Percentiles rank a stretch among this genome's conserved stretches.
Conservation (phyloP, 2,888 invertebrate genomes). For the Carpatolechia fugitivella region DNA sequence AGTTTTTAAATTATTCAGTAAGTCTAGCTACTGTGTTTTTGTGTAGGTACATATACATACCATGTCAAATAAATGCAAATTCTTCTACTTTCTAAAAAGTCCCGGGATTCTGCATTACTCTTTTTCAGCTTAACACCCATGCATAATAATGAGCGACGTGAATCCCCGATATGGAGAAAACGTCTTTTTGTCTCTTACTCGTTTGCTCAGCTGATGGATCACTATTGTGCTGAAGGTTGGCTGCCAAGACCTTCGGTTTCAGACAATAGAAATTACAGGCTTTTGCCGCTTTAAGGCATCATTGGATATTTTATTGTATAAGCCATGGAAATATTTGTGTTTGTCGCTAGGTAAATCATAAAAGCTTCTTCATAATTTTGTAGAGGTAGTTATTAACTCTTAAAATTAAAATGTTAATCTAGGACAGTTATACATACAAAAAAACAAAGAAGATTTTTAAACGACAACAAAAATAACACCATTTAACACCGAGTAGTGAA, state of each 20-base stretch:
- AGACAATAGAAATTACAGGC: constrained; percentile 10
- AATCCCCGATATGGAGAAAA: constrained; percentile 13
- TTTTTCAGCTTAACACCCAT: constrained; percentile 8
- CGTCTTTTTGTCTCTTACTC: constrained; percentile 13
- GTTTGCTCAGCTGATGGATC: constrained; percentile 19
- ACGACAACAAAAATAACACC: background rate
- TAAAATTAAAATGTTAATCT: background rate
- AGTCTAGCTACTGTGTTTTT: too few species aligned
- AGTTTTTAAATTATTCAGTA: too few species aligned
- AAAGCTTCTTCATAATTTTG: too few species aligned
- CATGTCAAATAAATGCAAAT: background rate
- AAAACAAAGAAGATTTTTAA: background rate
- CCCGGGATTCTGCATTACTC: constrained; percentile 5
- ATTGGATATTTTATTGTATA: too few species aligned
- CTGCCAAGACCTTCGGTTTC: constrained; percentile 6
- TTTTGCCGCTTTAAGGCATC: background rate
- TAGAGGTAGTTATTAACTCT: too few species aligned
- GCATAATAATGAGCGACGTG: constrained; percentile 17
- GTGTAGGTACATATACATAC: too few species aligned
- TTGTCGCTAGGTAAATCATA: too few species aligned
- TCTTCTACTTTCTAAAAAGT: background rate
- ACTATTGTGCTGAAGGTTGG: constrained; percentile 20
- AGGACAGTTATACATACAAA: background rate
- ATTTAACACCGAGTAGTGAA: background rate
- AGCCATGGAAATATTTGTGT: background rate